Base-by-base conservation (phyloP, 2,888 invertebrate genomes). In the Andricus quercusramuli region DNA sequence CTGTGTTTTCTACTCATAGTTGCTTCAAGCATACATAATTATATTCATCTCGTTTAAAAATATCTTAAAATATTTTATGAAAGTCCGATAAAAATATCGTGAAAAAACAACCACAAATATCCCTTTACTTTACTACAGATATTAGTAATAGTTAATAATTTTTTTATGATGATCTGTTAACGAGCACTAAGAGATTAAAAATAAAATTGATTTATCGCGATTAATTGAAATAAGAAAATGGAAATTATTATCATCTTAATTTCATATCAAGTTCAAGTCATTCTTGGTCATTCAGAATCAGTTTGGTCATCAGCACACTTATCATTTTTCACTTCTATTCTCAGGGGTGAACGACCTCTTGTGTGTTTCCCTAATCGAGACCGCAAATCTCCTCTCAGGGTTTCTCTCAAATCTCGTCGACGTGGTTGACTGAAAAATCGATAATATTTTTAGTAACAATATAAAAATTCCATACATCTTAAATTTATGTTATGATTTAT, bases 251-350 rank as follows among this genome's bases (percentile, higher is more conserved):
- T 59, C 22, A 59, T 11, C 59, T 59, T 11, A 59, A 59, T 11
- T 22, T 22, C 22, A 22, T 22, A 59, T 59, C 11, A 59, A 22
- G 22, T 59, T 56, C 11, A n/a, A 59, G 22, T 59, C 64, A 17
- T 17, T 15, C 17, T 29, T 29, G 2, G 2, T 64, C 25, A 74
- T 37, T 74, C 74, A 11, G 79, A 83, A 79, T 80, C 80, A 79
- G 79, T 82, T 17, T 78, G 51, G 56, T 80, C 83, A 77, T 88
- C 87, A 3, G 89, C 83, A 66, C 90, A 92, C 83, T 91, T 92
- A 64, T 92, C 92, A 76, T 93, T 93, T 85, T 88, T 91, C 29
- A 93, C 90, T 89, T 93, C 92, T 91, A 93, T 92, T 84, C 92
- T 91, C 22, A 93, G 84, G 4, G 92, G 92, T 17, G 92, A 92